Evolutionary conservation across 2,113 vertebrate species (phyloP), one percentile per base, ranked within the genome.

Genomic region (Steatornis caripensis): DNA sequence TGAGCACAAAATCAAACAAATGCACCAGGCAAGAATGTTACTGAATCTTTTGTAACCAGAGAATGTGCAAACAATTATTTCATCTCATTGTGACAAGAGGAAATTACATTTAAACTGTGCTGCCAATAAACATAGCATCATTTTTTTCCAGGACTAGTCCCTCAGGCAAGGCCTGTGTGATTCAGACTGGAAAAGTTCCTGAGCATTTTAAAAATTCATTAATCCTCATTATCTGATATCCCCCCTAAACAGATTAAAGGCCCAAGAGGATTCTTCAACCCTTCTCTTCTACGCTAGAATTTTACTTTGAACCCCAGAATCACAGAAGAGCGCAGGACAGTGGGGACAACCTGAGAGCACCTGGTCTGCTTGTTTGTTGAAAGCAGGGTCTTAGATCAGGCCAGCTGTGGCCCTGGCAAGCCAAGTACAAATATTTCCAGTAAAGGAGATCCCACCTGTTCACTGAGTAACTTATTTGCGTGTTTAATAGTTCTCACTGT

Each of bases 21-120:
- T 77, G 60, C 90, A 30, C 24, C 71, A 70, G 60, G 16, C 37
- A 90, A 92, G 60, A 86, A 78, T 48, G n/a, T 36, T 93, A 84
- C 82, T 85, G 87, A 95, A 91, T 39, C 27, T 79, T 90, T 91
- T 82, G 46, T 58, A 94, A 80, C 39, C 27, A 75, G 68, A 45
- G 54, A 91, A 93, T 51, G 58, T 51, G 30, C n/a, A 91, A 80
- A 37, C 54, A 96, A 94, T 95, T 95, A 83, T 94, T 96, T 95
- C 80, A 77, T 88, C 78, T 94, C 75, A 77, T n/a, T 58, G 68
- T 90, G 85, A 94, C 66, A 92, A 74, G 75, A 86, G 75, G 94
- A 96, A 94, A 96, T 94, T 94, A 36, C 62, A 88, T 86, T 93
- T 91, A 85, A 90, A 90, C 45, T 46, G 13, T 88, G 49, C 71